A percentile compares a stretch with the other conserved stretches of the same genome.
Evolutionary conservation across 2,888 invertebrate species (phyloP).

Genomic region (Drosophila monieri): DNA sequence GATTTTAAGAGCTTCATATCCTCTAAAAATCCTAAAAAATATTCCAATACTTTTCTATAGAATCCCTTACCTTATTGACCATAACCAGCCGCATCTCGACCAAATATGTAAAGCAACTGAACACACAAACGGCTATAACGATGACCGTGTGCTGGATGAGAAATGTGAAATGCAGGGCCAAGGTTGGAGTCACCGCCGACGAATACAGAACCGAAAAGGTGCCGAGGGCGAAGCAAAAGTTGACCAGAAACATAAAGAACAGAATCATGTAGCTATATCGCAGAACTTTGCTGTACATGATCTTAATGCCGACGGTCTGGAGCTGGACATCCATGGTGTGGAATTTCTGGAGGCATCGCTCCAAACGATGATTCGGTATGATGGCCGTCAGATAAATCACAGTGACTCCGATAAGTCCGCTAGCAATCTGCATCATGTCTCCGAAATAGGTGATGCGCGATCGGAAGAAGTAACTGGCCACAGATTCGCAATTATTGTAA

Average conservation of each 20-base stretch:
- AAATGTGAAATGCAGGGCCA: conserved; percentile 79
- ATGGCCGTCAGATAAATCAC: conserved; percentile 81
- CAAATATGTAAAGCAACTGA: conserved; percentile 73
- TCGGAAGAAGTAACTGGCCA: conserved; percentile 82
- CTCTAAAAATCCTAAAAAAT: background rate
- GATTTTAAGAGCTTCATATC: no score
- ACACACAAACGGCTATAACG: conserved; percentile 71
- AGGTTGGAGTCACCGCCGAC: conserved; percentile 67
- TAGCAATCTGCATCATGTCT: conserved; percentile 81
- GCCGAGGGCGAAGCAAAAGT: conserved; percentile 70
- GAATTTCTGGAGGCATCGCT: conserved; percentile 73
- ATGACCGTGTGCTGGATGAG: conserved; percentile 81
- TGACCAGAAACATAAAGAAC: conserved; percentile 66
- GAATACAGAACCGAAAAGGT: conserved; percentile 77
- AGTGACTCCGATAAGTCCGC: conserved; percentile 81
- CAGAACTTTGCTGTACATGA: conserved; percentile 81
- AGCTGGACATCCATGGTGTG: conserved; percentile 77
- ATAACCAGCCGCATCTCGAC: conserved; percentile 80
- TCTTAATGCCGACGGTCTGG: conserved; percentile 78
- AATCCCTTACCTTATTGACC: conserved; percentile 78
- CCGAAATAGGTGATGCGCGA: conserved; percentile 81
- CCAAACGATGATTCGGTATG: conserved; percentile 76
- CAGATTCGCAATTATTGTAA: conserved; percentile 80
- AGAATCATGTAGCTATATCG: conserved; percentile 76
- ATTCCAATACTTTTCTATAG: background rate